phyloP scores from a whole-genome alignment of 2,888 invertebrate genomes.

The Ramazzottius varieornatus region DNA sequence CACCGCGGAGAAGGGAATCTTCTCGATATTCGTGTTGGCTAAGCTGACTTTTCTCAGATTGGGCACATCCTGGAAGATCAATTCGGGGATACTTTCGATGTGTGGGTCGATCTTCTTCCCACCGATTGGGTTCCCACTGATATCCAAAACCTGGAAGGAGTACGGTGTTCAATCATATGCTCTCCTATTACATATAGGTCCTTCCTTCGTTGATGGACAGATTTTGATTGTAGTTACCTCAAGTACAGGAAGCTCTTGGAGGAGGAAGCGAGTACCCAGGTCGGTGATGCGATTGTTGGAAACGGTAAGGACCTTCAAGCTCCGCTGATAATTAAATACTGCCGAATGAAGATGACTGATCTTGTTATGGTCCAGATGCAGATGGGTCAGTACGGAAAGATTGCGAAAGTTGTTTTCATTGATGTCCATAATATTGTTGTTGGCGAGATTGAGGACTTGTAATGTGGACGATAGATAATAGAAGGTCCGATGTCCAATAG shows the following conservation, averaged over 20 bases:
- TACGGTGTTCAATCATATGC: neutral
- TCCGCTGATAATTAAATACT: neutral
- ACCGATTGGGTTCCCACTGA: neutral
- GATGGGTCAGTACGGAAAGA: neutral
- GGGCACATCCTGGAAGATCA: neutral
- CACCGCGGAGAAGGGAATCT: neutral
- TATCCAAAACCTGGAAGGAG: neutral
- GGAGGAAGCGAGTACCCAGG: neutral
- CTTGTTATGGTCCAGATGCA: neutral
- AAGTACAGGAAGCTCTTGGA: neutral
- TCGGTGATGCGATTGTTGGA: neutral
- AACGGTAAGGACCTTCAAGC: neutral
- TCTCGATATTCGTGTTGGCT: neutral
- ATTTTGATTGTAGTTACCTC: neutral
- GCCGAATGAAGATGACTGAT: neutral
- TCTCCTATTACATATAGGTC: neutral
- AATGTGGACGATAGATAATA: neutral
- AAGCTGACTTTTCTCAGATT: neutral
- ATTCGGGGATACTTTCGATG: neutral
- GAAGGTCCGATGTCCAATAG: neutral
- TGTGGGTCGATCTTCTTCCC: neutral
- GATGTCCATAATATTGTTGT: neutral
- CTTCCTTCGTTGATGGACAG: too few species aligned
- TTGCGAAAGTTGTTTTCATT: neutral
- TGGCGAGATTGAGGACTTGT: neutral